phyloP scores from a whole-genome alignment of 2,797 vertebrate species.

The Helarctos malayanus region DNA sequence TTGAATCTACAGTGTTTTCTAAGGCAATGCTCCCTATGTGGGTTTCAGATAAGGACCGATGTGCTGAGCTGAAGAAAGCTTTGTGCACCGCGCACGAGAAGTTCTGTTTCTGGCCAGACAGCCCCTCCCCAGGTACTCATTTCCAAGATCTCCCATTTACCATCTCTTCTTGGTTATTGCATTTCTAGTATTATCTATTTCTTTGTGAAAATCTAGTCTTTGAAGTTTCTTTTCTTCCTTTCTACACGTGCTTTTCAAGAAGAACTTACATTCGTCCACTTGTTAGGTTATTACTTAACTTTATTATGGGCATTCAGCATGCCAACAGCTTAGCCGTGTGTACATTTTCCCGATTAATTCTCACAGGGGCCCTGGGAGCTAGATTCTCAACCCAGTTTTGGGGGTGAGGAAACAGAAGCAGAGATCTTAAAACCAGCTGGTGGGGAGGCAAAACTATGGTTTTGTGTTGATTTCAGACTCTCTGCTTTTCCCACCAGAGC shows the following conservation, averaged over 20 bases:
- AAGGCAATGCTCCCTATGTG: conserved; percentile 47
- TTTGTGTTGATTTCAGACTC: conserved; percentile 23
- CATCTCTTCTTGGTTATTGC: not conserved
- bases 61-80: conserved; percentile 92
- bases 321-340: not conserved
- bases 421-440: conserved; percentile 15
- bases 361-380: not conserved
- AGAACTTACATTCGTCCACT: conserved; percentile 6
- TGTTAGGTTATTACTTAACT: not conserved
- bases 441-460: not conserved
- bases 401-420: conserved; percentile 38
- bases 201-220: conserved; percentile 35
- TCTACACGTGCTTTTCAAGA: conserved; percentile 54
- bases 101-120: conserved; percentile 98
- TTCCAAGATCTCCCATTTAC: not conserved
- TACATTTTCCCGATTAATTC: not conserved
- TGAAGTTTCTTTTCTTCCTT: conserved; percentile 27
- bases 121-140: conserved; percentile 95
- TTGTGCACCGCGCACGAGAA: conserved; percentile 96
- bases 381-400: not conserved
- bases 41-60: conserved; percentile 93
- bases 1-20: conserved; percentile 35
- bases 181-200: conserved; percentile 19
- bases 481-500: not conserved
- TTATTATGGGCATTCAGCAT: conserved; percentile 35